phyloP scores from a whole-genome alignment of 2,797 vertebrate species.

The Intellagama lesueurii region DNA sequence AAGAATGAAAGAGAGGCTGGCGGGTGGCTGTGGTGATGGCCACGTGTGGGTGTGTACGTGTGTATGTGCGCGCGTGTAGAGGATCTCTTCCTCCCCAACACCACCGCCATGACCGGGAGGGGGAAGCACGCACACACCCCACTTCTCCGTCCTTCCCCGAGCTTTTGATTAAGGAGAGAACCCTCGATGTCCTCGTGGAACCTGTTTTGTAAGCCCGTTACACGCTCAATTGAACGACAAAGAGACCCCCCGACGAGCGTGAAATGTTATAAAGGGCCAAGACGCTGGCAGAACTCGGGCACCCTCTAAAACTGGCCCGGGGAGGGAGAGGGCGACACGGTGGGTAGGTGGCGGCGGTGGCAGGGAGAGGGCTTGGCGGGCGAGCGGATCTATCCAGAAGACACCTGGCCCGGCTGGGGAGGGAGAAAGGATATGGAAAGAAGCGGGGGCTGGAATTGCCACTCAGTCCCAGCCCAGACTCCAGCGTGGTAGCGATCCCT shows the following conservation, averaged over 20 bases:
- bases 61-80: not conserved
- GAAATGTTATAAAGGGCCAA: conserved; percentile 81
- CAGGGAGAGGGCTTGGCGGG: not conserved
- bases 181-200: conserved; percentile 81
- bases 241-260: conserved; percentile 81
- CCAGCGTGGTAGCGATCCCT: too few relatives aligned
- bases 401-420: conserved; percentile 67
- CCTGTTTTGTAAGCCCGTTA: conserved; percentile 84
- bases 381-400: conserved; percentile 62
- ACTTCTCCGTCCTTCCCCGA: not conserved
- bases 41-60: too few relatives aligned
- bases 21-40: too few relatives aligned
- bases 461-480: too few relatives aligned
- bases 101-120: too few relatives aligned
- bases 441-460: too few relatives aligned
- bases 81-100: too few relatives aligned
- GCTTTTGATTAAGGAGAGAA: conserved; percentile 73
- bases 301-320: conserved; percentile 78
- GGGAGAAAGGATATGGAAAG: not conserved
- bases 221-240: conserved; percentile 83
- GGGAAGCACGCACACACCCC: too few relatives aligned
- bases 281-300: conserved; percentile 79
- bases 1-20: conserved; percentile 87
- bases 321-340: conserved; percentile 63
- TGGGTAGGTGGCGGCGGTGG: conserved; percentile 31